Percentiles rank a stretch among this genome's conserved stretches.
Evolutionary conservation across 2,888 invertebrate species (phyloP).

Genomic region (Tinea semifulvella): DNA sequence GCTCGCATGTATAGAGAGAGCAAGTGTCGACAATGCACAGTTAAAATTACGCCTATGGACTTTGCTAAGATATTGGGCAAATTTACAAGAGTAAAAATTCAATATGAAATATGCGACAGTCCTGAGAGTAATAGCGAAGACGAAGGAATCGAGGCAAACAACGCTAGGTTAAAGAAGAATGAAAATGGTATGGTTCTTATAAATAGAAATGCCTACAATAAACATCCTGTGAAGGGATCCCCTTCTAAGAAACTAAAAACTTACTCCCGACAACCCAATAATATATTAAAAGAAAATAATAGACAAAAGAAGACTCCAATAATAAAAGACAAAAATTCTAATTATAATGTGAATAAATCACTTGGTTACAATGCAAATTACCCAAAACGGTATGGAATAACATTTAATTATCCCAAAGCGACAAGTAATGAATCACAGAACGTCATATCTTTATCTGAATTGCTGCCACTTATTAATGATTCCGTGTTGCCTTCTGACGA

Average conservation of each 20-base stretch:
- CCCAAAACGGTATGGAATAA: slow-evolving; percentile 44
- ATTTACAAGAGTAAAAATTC: slow-evolving; percentile 60
- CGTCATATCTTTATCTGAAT: slow-evolving; percentile 36
- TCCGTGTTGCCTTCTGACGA: slow-evolving; percentile 47
- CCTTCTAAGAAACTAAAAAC: slow-evolving; percentile 26
- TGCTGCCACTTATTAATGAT: slow-evolving; percentile 40
- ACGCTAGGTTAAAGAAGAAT: slow-evolving; percentile 44
- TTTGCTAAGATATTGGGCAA: slow-evolving; percentile 60
- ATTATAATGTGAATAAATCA: slow-evolving; percentile 25
- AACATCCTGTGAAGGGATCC: slow-evolving; percentile 37
- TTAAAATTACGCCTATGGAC: slow-evolving; percentile 56
- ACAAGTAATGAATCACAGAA: slow-evolving; percentile 31
- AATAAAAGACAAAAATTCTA: slow-evolving; percentile 23
- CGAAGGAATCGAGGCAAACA: slow-evolving; percentile 26
- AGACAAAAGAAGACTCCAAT: slow-evolving; percentile 32
- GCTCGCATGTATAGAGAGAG: slow-evolving; percentile 49
- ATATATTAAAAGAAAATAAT: slow-evolving; percentile 52
- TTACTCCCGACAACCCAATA: slow-evolving; percentile 24
- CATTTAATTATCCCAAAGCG: slow-evolving; percentile 39
- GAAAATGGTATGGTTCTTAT: slow-evolving; percentile 58
- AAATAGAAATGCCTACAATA: slow-evolving; percentile 39
- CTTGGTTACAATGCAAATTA: slow-evolving; percentile 21
- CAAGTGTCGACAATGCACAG: slow-evolving; percentile 55
- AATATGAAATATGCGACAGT: slow-evolving; percentile 46
- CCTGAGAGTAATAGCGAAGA: no score